Evolutionary conservation across 2,888 invertebrate species (phyloP), one percentile per base, ranked within the genome.

Genomic region (Boloria euphrosyne): DNA sequence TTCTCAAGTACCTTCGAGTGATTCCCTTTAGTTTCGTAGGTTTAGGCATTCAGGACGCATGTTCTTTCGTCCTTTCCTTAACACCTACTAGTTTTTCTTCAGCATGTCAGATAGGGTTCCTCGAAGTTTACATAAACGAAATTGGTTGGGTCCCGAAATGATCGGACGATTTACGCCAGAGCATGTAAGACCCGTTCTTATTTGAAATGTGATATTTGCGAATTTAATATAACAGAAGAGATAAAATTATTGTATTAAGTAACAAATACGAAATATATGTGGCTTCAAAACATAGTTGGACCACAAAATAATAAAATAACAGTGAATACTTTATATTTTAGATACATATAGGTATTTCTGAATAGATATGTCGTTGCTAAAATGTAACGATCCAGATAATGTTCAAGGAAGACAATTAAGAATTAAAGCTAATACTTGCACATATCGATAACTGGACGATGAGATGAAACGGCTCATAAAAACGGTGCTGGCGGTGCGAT

Each of bases 371-470:
- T 38, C 31, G 1, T 3, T 38, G 22, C 13, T 44, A n/a, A 46
- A 57, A 57, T 38, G 10, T 3, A 46, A 22, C 13, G 13, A 44
- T 62, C 64, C 61, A 63, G 68, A 71, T 47, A 57, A 72, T 53
- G 66, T 70, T 65, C 70, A 75, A 69, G 75, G 75, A 75, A 71
- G 71, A 71, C 78, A 81, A 82, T 83, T 81, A 79, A 79, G 79
- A 78, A 79, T 84, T 79, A 84, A 83, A 83, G 76, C 77, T 81
- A 82, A 83, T 80, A 80, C 77, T 78, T 71, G 75, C 76, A 77
- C 76, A 78, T 81, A 82, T 80, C 80, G 81, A 81, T 82, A 81
- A 81, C 79, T 78, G 77, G 75, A 76, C 75, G 77, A 76, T 80
- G 75, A 77, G 77, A 76, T 75, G 80, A 76, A 79, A 81, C 76